phyloP scores from a whole-genome alignment of 2,797 vertebrate species.

The Taeniopygia guttata region DNA sequence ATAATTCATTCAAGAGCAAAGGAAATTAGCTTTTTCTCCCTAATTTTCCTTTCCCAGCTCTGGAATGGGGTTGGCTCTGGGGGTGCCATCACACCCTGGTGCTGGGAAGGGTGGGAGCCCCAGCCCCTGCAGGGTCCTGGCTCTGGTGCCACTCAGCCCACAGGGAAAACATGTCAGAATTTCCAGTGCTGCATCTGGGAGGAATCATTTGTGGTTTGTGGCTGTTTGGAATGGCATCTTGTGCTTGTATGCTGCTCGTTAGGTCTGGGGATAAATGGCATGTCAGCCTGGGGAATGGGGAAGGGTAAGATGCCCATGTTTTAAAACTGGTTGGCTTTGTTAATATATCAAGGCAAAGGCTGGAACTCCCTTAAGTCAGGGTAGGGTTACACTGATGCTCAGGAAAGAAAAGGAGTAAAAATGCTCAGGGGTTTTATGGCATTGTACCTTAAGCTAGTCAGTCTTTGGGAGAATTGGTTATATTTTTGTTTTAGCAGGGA shows the following conservation, averaged over 20 bases:
- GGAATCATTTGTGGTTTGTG: neutral
- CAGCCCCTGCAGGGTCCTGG: rapidly evolving
- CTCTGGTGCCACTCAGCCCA: neutral
- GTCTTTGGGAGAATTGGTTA: neutral
- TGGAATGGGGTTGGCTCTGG: neutral
- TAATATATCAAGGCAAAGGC: neutral
- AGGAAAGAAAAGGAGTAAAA: neutral
- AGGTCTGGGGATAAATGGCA: neutral
- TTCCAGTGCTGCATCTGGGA: neutral
- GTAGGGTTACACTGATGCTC: neutral
- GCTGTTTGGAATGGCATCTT: neutral
- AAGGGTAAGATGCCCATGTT: rapidly evolving
- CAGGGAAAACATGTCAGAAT: rapidly evolving
- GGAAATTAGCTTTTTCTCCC: neutral
- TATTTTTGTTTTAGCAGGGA: neutral
- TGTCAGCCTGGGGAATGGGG: neutral
- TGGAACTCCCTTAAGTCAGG: neutral
- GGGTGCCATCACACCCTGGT: rapidly evolving
- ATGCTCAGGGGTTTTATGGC: neutral
- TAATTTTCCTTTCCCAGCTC: neutral
- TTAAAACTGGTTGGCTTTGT: neutral
- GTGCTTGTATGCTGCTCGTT: neutral
- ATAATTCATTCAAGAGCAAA: neutral
- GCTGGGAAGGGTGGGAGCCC: neutral
- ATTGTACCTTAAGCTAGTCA: neutral